Evolutionary conservation across 2,888 invertebrate genomes (phyloP).

Genomic region (Cosmopolites sordidus): DNA sequence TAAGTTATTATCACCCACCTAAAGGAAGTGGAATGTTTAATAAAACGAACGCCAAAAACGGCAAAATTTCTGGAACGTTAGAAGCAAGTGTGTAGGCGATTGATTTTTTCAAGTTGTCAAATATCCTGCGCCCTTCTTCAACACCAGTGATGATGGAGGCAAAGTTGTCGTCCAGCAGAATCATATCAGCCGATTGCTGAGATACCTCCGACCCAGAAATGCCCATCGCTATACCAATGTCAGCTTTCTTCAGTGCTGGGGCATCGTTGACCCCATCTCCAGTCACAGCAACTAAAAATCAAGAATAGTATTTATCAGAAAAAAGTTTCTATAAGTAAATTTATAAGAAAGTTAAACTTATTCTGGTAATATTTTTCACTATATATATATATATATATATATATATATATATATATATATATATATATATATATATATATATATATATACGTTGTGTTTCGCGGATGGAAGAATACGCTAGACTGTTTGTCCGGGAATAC

Average conservation of each 20-base stretch:
- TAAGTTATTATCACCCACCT: constrained; percentile 39
- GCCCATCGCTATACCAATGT: constrained; percentile 78
- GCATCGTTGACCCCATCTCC: constrained; percentile 89
- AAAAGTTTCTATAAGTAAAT: too few species aligned
- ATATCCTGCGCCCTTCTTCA: constrained; percentile 78
- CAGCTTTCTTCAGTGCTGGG: constrained; percentile 77
- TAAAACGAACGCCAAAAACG: constrained; percentile 71
- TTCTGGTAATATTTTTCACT: too few species aligned
- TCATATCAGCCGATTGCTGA: constrained; percentile 87
- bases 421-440: too few species aligned
- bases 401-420: too few species aligned
- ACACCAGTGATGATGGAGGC: constrained; percentile 82
- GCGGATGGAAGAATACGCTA: too few species aligned
- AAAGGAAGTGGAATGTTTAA: constrained; percentile 71
- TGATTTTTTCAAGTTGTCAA: constrained; percentile 82
- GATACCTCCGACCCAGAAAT: constrained; percentile 73
- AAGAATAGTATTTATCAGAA: too few species aligned
- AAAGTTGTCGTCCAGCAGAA: constrained; percentile 83
- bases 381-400: too few species aligned
- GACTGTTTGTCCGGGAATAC: too few species aligned
- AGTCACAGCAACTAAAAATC: constrained; percentile 69
- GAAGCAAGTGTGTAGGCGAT: constrained; percentile 79
- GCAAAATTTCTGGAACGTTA: constrained; percentile 79
- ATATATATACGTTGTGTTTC: too few species aligned
- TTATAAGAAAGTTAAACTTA: too few species aligned